Evolutionary conservation across 2,888 invertebrate species (phyloP).

Genomic region (Phragmatobia fuliginosa): DNA sequence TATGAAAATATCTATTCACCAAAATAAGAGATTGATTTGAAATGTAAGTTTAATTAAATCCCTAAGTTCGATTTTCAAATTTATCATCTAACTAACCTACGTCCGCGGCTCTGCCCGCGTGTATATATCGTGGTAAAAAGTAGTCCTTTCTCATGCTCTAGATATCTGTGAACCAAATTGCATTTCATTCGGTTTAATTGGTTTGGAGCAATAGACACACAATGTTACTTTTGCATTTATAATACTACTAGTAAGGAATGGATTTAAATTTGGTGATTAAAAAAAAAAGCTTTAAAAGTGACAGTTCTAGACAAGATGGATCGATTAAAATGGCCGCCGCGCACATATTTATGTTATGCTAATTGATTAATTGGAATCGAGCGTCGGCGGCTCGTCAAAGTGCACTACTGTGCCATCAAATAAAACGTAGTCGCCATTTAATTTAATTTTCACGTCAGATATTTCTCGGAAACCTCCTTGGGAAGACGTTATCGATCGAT

Average conservation of each 20-base stretch:
- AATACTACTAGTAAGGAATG: too few relatives aligned
- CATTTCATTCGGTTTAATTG: too few relatives aligned
- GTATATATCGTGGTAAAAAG: too few relatives aligned
- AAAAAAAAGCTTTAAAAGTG: constrained; percentile 25
- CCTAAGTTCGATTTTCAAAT: background rate
- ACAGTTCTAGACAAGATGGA: constrained; percentile 44
- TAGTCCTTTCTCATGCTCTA: too few relatives aligned
- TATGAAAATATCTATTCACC: too few relatives aligned
- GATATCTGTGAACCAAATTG: too few relatives aligned
- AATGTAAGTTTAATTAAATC: background rate
- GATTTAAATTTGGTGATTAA: too few relatives aligned
- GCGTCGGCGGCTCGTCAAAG: constrained; percentile 56
- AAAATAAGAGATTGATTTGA: too few relatives aligned
- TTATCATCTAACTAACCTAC: too few relatives aligned
- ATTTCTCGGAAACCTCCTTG: constrained; percentile 46
- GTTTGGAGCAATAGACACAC: too few relatives aligned
- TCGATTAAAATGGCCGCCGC: constrained; percentile 50
- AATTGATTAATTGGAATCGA: constrained; percentile 62
- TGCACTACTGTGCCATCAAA: constrained; percentile 49
- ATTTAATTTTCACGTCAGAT: constrained; percentile 48
- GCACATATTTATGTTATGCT: constrained; percentile 55
- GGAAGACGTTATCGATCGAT: constrained; percentile 45
- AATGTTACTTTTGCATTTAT: background rate
- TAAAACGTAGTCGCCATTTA: constrained; percentile 39
- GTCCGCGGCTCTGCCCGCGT: too few relatives aligned